Evolutionary conservation across 2,113 vertebrate genomes (phyloP), one percentile per base, ranked within the genome.

Genomic region (Neopipo cinnamomea): DNA sequence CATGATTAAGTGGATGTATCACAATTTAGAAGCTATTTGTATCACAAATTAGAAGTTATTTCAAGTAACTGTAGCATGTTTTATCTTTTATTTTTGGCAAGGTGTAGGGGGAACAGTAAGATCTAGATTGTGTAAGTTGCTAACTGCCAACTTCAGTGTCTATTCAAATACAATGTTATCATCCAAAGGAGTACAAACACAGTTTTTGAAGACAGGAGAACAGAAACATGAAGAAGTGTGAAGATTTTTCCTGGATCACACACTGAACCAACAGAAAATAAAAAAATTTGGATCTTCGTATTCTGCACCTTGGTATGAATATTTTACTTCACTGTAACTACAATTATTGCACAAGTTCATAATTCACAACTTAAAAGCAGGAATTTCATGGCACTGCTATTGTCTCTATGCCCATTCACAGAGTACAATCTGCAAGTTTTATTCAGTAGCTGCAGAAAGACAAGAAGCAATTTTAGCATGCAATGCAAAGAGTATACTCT

Each of bases 1-100:
- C 33, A 0, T 94, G 67, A 91, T 88, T 94, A 96, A 94, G 63
- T 93, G 55, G 25, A 49, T 76, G 35, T 93, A 93, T 76, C 75
- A 95, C 24, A 91, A 94, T 96, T 95, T 74, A 91, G n/a, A 85
- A 93, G 78, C 83, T 95, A 91, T 93, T 95, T 96, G 35, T 93
- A 93, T 76, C 75, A 95, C 24, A 91, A 94, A 96, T 95, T 74
- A 91, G n/a, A 85, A 93, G 78, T 83, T 95, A 91, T 93, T 95
- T 96, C 71, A 93, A 96, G 88, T 83, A 90, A 63, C 50, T 33
- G 55, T 88, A 92, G 71, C 85, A 73, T 91, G 71, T 46, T 96
- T 96, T 95, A 62, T 86, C 58, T 73, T 86, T 93, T 96, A 85
- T 96, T 95, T 96, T 96, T 94, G 80, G 85, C 78, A 94, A 88